phyloP scores from a whole-genome alignment of 2,888 invertebrate genomes.

The Meliscaeva auricollis region DNA sequence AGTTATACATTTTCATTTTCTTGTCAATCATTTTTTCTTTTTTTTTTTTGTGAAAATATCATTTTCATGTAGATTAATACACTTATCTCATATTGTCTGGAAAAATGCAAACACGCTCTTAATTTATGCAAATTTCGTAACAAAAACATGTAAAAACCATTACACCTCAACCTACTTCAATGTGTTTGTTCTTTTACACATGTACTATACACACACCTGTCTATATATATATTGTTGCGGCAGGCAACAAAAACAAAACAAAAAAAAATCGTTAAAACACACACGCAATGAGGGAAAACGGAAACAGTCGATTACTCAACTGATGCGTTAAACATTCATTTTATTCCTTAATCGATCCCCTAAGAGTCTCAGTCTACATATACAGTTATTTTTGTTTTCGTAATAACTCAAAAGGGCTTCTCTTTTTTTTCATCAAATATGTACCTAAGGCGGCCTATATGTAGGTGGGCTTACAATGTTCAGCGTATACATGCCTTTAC shows the following conservation, averaged over 20 bases:
- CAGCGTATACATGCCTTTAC: background rate
- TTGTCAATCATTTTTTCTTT: constrained; percentile 22
- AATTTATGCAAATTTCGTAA: constrained; percentile 18
- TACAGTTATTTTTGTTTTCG: constrained; percentile 34
- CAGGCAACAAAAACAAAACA: background rate
- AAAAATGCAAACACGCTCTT: constrained; percentile 24
- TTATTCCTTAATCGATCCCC: constrained; percentile 56
- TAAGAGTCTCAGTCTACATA: constrained; percentile 5
- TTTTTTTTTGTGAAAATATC: background rate
- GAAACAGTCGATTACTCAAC: constrained; percentile 54
- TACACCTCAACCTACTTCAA: constrained; percentile 19
- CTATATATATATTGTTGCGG: background rate
- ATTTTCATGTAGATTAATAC: constrained; percentile 9
- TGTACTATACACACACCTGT: background rate
- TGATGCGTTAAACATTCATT: constrained; percentile 61
- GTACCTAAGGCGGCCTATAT: background rate
- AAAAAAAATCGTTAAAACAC: background rate
- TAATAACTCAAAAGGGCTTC: constrained; percentile 55
- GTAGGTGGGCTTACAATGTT: background rate
- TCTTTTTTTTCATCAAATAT: constrained; percentile 15
- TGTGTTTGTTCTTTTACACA: background rate
- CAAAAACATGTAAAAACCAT: constrained; percentile 44
- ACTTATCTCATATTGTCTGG: constrained; percentile 3
- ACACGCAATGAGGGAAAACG: constrained; percentile 22
- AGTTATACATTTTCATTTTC: background rate